These are phyloP conservation scores for Cavia aperea DNA, from an alignment of 2,113 vertebrate species.

Conservation along the genomic window DNA sequence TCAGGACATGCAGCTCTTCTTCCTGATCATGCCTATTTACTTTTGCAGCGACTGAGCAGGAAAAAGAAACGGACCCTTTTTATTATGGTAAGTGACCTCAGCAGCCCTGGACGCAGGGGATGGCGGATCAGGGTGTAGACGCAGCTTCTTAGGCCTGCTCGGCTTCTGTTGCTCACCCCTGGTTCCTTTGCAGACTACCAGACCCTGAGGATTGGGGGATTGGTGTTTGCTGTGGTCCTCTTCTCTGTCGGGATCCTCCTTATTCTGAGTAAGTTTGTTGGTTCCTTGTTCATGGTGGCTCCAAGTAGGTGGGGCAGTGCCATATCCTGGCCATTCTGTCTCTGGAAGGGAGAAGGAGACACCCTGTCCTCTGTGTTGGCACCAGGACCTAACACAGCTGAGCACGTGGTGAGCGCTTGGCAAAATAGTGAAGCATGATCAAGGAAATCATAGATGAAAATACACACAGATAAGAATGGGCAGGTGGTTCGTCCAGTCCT, in stretches of 20 bases:
- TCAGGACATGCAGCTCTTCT: background rate
- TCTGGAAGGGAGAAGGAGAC: background rate
- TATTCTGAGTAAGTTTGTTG: slow-evolving; percentile 87
- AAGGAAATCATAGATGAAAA: background rate
- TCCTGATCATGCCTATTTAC: background rate
- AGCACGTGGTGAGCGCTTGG: background rate
- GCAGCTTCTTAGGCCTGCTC: background rate
- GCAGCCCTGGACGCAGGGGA: accelerated
- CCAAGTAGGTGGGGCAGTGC: background rate
- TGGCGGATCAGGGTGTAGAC: accelerated
- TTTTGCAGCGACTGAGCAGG: slow-evolving; percentile 70
- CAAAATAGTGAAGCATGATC: background rate
- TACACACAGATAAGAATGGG: background rate
- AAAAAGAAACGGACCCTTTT: slow-evolving; percentile 80
- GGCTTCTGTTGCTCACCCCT: background rate
- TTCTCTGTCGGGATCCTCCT: slow-evolving; percentile 93
- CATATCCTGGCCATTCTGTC: background rate
- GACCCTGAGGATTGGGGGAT: slow-evolving; percentile 91
- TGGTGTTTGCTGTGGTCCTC: slow-evolving; percentile 93
- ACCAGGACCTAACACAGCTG: background rate
- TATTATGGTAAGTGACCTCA: slow-evolving; percentile 76
- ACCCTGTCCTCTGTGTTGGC: background rate
- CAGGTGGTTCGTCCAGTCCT: background rate
- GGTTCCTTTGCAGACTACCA: slow-evolving; percentile 84
- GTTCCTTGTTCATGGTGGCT: background rate